phyloP scores from a whole-genome alignment of 1,140 invertebrate species.

The Apolygus lucorum region DNA sequence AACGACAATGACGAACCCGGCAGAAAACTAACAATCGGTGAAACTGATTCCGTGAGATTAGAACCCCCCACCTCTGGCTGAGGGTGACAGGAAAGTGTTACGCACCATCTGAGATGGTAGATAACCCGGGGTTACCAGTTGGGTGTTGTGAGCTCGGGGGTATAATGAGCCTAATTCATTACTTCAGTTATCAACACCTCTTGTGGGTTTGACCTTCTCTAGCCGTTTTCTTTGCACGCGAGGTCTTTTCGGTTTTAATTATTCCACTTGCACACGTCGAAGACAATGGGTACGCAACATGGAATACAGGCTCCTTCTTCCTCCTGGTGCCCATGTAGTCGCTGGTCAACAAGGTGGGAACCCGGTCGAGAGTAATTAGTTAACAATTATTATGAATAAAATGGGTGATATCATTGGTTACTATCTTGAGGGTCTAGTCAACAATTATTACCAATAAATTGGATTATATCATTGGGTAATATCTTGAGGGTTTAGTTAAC shows the following conservation, averaged over 20 bases:
- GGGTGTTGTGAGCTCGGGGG: background rate
- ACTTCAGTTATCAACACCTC: slow-evolving; percentile 11
- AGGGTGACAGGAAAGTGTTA: slow-evolving; percentile 5
- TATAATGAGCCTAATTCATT: slow-evolving; percentile 17
- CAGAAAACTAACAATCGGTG: slow-evolving; percentile 1
- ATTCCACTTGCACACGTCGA: too few relatives aligned
- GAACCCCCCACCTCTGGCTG: background rate
- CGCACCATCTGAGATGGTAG: slow-evolving; percentile 9
- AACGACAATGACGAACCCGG: background rate
- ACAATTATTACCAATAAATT: too few relatives aligned
- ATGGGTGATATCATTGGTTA: too few relatives aligned
- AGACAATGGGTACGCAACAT: too few relatives aligned
- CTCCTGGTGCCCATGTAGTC: too few relatives aligned
- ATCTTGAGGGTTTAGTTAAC: too few relatives aligned
- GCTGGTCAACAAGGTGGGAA: too few relatives aligned
- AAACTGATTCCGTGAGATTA: slow-evolving; percentile 16
- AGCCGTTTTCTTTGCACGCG: background rate
- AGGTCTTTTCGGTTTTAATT: slow-evolving; percentile 1
- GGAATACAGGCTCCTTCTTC: too few relatives aligned
- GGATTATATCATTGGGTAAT: too few relatives aligned
- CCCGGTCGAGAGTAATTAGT: too few relatives aligned
- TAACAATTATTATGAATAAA: too few relatives aligned
- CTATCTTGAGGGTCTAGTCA: too few relatives aligned
- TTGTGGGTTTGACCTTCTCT: background rate
- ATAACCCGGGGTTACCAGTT: background rate